Base-by-base conservation (phyloP, 2,888 invertebrate species). In the Erebia aethiops region DNA sequence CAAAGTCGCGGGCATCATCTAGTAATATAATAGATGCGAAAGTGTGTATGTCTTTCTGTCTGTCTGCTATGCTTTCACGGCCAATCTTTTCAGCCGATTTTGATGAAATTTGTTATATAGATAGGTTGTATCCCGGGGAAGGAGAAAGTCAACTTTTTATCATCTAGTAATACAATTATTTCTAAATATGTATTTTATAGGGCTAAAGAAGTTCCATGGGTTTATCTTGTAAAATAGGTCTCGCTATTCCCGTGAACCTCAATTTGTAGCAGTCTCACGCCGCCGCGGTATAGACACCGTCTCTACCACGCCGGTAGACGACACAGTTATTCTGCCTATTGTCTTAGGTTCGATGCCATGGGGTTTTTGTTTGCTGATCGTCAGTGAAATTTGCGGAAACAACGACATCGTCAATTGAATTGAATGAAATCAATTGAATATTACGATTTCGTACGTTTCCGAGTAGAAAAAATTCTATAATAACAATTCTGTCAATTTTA, bases 351-450 rank as follows among this genome's bases (percentile, higher is more conserved):
- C 78, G 77, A 79, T 79, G 78, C 78, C 79, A 75, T 74, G 13
- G 75, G 79, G 82, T 91, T 91, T 91, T 91, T 91, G 84, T 77
- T 82, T 76, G 77, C 78, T 77, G 78, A 79, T 82, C 79, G 82
- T 81, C 76, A 82, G 87, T 85, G 89, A 89, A 90, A 90, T 86
- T 84, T 81, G 61, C 79, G 72, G 72, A 75, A 77, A 76, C 75
- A 74, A 62, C 57, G 65, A 71, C 62, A 61, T 69, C 69, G 70
- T 71, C 21, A 21, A 21, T 21, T 21, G 1, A 71, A 57, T 65
- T 64, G 71, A 69, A 71, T 70, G 67, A 68, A 72, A 62, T 64
- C 61, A 63, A 43, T 60, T 43, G 16, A 1, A 16, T 11, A 41
- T 60, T 41, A 8, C 11, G 1, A 16, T n/a, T 60, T 41, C 43